phyloP scores from a whole-genome alignment of 1,140 invertebrate species.

The Anastatus disparis region DNA sequence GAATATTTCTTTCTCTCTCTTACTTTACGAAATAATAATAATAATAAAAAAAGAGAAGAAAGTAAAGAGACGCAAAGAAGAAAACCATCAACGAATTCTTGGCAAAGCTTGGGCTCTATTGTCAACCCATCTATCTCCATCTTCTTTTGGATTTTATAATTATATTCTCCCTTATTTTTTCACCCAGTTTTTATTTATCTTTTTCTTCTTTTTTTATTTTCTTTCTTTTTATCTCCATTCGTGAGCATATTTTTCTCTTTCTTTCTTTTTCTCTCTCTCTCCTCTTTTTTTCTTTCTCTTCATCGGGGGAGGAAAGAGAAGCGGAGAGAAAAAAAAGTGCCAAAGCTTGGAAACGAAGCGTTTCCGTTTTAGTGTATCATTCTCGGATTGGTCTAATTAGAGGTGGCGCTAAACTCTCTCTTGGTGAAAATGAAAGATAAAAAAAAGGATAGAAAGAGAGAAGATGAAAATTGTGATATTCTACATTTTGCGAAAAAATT shows the following conservation, averaged over 20 bases:
- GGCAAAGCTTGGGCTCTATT: slow-evolving; percentile 5
- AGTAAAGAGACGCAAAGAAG: neutral
- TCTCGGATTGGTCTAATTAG: slow-evolving; percentile 5
- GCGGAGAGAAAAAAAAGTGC: too few species aligned
- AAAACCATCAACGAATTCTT: neutral
- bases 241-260: too few species aligned
- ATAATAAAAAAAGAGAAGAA: slow-evolving; percentile 4
- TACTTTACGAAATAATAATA: slow-evolving; percentile 14
- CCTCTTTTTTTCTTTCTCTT: neutral
- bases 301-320: too few species aligned
- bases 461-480: too few species aligned
- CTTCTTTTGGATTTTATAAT: slow-evolving; percentile 21
- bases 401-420: too few species aligned
- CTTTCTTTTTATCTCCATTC: too few species aligned
- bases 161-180: neutral
- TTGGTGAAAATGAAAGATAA: too few species aligned
- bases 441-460: too few species aligned
- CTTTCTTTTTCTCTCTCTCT: neutral
- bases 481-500: too few species aligned
- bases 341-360: neutral
- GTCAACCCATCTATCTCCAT: too few species aligned
- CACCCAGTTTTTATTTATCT: slow-evolving; percentile 11
- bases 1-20: neutral
- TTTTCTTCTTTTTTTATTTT: neutral
- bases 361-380: neutral